Conservation (phyloP, 2,797 vertebrate species). For the Sternotherus odoratus region DNA sequence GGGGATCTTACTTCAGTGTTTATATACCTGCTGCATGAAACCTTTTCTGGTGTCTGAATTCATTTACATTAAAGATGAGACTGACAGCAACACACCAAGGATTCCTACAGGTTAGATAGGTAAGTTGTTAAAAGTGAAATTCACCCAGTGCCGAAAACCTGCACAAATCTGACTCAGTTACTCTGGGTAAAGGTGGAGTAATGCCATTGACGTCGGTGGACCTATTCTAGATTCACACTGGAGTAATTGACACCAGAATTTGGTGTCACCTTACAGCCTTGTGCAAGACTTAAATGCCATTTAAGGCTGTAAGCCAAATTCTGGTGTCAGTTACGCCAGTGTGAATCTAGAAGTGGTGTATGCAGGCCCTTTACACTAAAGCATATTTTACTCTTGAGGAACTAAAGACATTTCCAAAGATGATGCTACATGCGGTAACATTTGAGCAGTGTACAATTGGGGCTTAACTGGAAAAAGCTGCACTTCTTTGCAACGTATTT, state of each 20-base stretch:
- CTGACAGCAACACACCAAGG: neutral
- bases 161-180: neutral
- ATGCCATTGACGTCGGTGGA: neutral
- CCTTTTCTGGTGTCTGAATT: neutral
- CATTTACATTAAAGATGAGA: neutral
- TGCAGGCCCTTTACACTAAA: neutral
- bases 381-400: neutral
- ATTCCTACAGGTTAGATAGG: neutral
- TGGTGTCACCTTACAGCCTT: neutral
- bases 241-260: neutral
- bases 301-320: neutral
- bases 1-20: neutral
- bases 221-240: neutral
- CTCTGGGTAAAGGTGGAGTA: neutral
- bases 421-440: neutral
- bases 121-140: neutral
- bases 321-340: neutral
- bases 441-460: neutral
- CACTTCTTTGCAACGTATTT: neutral
- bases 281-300: neutral
- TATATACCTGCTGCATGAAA: neutral
- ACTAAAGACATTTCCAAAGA: slow-evolving; percentile 30
- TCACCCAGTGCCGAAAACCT: neutral
- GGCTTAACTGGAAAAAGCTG: slow-evolving; percentile 12
- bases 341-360: neutral